Evolutionary conservation across 35 echinoderm and acorn worm species (phyloP).

Genomic region (Nesometra sesokonis): DNA sequence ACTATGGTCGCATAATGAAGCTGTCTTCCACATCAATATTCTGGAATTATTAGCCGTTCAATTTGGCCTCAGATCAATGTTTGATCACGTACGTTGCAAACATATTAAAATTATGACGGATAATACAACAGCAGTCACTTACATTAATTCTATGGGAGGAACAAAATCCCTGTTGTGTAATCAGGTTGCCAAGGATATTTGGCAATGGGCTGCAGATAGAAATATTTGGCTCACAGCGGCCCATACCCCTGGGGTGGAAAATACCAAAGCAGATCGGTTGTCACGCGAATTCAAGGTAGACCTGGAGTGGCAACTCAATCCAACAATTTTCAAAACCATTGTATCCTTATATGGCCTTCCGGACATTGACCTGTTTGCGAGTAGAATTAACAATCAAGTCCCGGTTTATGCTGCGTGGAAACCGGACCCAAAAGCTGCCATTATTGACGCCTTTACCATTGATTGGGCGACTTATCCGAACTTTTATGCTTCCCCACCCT

Average conservation of each 20-base stretch:
- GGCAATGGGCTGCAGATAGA: conserved; percentile 28
- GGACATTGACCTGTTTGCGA: conserved; percentile 11
- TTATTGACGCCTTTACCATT: background rate
- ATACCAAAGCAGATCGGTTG: conserved; percentile 20
- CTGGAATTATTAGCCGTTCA: conserved; percentile 2
- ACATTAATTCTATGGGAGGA: conserved; percentile 43
- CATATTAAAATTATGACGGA: conserved; percentile 33
- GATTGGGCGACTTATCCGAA: background rate
- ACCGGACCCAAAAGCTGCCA: background rate
- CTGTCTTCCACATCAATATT: background rate
- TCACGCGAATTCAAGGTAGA: conserved; percentile 5
- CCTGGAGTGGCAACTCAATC: conserved; percentile 32
- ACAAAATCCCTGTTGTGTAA: conserved; percentile 26
- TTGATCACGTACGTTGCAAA: background rate
- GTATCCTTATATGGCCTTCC: background rate
- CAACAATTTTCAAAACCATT: background rate
- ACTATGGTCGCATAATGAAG: background rate
- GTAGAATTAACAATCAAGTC: background rate
- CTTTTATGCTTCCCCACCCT: background rate
- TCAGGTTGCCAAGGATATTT: conserved; percentile 17
- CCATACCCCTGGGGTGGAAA: conserved; percentile 7
- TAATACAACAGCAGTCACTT: conserved; percentile 33
- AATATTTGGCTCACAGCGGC: conserved; percentile 41
- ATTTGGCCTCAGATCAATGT: conserved; percentile 15
- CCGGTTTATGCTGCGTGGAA: background rate